Conservation (phyloP, 2,113 vertebrate species). For the Calonectris borealis region DNA sequence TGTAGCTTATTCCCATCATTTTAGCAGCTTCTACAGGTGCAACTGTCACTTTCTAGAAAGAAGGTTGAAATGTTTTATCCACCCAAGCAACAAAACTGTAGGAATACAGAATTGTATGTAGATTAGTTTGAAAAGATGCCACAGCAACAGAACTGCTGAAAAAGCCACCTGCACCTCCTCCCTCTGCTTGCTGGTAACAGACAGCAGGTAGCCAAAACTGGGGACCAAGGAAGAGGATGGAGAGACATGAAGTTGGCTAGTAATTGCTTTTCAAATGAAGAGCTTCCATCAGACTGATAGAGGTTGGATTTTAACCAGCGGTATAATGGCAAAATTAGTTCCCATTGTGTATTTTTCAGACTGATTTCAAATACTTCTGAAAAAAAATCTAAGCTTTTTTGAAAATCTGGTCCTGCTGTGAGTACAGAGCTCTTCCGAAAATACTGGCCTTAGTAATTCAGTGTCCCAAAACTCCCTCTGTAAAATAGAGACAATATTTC, state of each 20-base stretch:
- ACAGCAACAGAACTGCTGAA: slow-evolving; percentile 8
- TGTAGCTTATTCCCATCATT: not conserved
- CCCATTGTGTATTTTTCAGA: not conserved
- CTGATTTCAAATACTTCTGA: not conserved
- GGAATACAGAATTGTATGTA: not conserved
- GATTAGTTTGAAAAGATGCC: slow-evolving; percentile 13
- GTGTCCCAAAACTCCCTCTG: not conserved
- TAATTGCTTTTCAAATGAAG: not conserved
- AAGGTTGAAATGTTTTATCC: slow-evolving; percentile 15
- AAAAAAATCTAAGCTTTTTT: not conserved
- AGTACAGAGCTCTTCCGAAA: not conserved
- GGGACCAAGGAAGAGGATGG: not conserved
- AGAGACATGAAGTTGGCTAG: not conserved
- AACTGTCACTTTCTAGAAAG: not conserved
- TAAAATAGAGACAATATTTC: not conserved
- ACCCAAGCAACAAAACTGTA: not conserved
- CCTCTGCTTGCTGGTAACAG: not conserved
- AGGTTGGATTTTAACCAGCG: not conserved
- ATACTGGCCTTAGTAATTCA: not conserved
- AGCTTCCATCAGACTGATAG: not conserved
- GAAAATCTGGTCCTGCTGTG: not conserved
- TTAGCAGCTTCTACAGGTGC: not conserved
- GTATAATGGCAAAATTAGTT: not conserved
- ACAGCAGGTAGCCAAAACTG: not conserved
- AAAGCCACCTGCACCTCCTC: not conserved